Evolutionary conservation across 1,140 invertebrate species (phyloP), one percentile per base, ranked within the genome.

Genomic region (Triops cancriformis): DNA sequence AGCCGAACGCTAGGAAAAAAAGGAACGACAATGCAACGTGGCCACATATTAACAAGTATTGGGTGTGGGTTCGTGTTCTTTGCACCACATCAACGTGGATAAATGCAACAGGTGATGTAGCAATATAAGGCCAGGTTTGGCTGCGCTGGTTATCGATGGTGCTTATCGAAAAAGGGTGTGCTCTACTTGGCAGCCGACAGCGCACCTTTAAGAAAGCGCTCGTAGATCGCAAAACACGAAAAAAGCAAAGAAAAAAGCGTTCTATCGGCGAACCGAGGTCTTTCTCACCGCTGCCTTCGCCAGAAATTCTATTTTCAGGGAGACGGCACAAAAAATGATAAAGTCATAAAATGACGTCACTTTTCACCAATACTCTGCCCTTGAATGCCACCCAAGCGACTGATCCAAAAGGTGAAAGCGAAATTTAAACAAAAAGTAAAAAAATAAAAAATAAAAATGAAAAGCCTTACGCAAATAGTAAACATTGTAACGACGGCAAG

Each of bases 31-130:
- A 64, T 12, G 23, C 51, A 64, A 64, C 14, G 51, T 64, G 51
- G 51, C 51, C 51, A 64, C 51, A 64, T 64, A 64, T 64, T 64
- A 64, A 64, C 51, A 64, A 64, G 51, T 64, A 23, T 64, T 64
- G 51, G 51, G 51, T 64, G 51, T 64, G 51, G 51, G 51, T 64
- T 64, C 51, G 51, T 64, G 51, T 64, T 64, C 51, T 64, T 64
- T 64, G 51, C 51, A 64, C 51, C 51, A 23, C 51, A 64, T 64
- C 51, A 23, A 5, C 51, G 51, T 64, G 51, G 51, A 64, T 64
- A 64, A 23, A 64, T 64, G 51, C 51, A 64, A 64, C 51, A 64
- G 51, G 51, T 64, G 51, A 64, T 64, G 51, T 64, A 23, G 51
- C 51, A 64, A 64, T 64, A 64, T 64, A 64, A 64, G 51, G 51